Evolutionary conservation across 2,797 vertebrate species (phyloP), one percentile per base, ranked within the genome.

Genomic region (Diglossa cyanea): DNA sequence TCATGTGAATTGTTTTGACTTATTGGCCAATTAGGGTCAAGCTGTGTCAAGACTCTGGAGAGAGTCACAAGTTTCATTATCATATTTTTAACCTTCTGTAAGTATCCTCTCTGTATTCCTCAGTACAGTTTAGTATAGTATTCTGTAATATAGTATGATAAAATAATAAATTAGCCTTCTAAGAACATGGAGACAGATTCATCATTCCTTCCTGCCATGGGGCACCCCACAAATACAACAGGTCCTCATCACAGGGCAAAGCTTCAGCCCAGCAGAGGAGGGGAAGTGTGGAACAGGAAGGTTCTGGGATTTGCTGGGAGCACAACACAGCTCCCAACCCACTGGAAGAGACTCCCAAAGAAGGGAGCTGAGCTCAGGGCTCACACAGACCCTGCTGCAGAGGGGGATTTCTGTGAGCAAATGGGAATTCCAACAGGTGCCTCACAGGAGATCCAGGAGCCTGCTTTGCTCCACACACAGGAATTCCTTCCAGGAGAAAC

Each of bases 311-410:
- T 16, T 62, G 4, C 19, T 45, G 33, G 73, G 48, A 61, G 39
- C 8, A 2, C 4, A 6, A 14, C 4, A 0, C 2, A 0, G 18
- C 51, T 60, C 55, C 51, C 75, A 74, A 0, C 10, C 11, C 9
- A 17, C 60, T 4, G 17, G 44, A 11, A 11, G 58, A 37, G 47
- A 0, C 26, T 55, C 11, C 6, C 10, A 3, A 19, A 5, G 2
- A 12, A 8, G 30, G 7, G 26, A 25, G 60, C 19, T 35, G 71
- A 2, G 1, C 3, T 6, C 15, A 3, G 10, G 35, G 37, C 57
- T 65, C 7, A 0, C 0, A 1, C 1, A 17, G 10, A 18, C 9
- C 55, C 63, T 20, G 23, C 53, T 30, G 48, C 40, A 37, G 21
- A 24, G 11, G 9, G 35, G 10, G 13, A 57, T 4, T 44, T 2